A percentile compares a stretch with the other conserved stretches of the same genome.
Evolutionary conservation across 2,113 vertebrate species (phyloP).

Genomic region (Cromileptes altivelis): DNA sequence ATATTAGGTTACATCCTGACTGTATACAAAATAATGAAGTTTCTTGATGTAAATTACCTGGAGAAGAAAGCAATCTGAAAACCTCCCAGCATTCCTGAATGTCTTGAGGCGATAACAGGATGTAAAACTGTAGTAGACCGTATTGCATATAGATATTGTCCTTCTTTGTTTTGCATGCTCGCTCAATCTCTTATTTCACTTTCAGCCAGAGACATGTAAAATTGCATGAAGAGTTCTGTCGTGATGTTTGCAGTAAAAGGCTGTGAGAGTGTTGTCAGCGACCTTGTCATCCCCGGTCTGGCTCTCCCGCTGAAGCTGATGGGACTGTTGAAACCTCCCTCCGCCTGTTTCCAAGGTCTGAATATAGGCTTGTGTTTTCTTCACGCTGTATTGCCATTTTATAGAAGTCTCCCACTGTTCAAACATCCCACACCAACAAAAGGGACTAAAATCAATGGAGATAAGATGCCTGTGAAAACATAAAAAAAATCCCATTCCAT

Average conservation of each 20-base stretch:
- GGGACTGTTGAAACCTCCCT: slow-evolving; percentile 10
- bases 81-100: not conserved
- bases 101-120: not conserved
- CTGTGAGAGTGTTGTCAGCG: slow-evolving; percentile 35
- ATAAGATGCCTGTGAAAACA: not conserved
- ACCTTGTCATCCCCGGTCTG: slow-evolving; percentile 48
- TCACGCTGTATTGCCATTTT: not conserved
- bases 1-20: not conserved
- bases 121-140: not conserved
- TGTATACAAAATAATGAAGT: not conserved
- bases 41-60: not conserved
- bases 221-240: slow-evolving; percentile 13
- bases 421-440: not conserved
- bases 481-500: not conserved
- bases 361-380: slow-evolving; percentile 8
- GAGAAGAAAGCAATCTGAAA: not conserved
- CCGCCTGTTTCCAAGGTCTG: slow-evolving; percentile 12
- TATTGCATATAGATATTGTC: not conserved
- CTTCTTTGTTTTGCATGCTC: not conserved
- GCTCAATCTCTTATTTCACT: not conserved
- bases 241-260: slow-evolving; percentile 38
- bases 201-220: not conserved
- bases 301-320: slow-evolving; percentile 6
- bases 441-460: not conserved
- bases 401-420: not conserved